Evolutionary conservation across 1,140 invertebrate genomes (phyloP), one percentile per base, ranked within the genome.

Genomic region (Cataglyphis hispanica): DNA sequence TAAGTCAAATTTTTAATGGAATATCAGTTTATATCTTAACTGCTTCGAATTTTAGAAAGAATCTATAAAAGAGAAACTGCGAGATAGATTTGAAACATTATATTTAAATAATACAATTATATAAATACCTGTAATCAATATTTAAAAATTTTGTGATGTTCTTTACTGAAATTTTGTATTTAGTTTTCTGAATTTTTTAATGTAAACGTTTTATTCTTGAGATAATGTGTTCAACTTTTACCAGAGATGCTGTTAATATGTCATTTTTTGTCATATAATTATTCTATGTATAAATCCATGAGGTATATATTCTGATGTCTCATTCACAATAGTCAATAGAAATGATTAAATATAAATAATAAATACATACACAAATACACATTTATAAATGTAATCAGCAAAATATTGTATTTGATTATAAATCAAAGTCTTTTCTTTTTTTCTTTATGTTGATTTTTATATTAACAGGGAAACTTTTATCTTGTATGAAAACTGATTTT

Each of bases 81-180:
- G 58, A 50, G 58, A 78, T 64, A 50, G 1, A 34, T 72, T 40
- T 4, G 46, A 50, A 19, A 50, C 16, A 19, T 74, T 19, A 7
- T 50, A 19, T 60, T 80, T 27, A 74, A 74, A 50, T 25, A 40
- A 37, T 78, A 6, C 16, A 60, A 27, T 66, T 37, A 67, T 11
- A 37, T 22, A 80, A 37, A 86, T 81, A 3, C 8, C 16, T 63
- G 11, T 2, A 85, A 63, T 76, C 27, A 60, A 66, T 46, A 60
- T 50, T 10, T 70, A n/a, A 67, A 56, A 56, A 74, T 56, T 53
- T 53, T n/a, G 1, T 16, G 4, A 34, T 22, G 10, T 34, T 50
- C 37, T 34, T 77, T 40, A 40, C 50, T 86, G 40, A 60, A 76
- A 72, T 84, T 88, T 13, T 72, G 37, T 66, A 27, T 3, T 19